These are phyloP conservation scores for Agrochola lychnidis DNA, from an alignment of 2,888 invertebrate genomes.

Conservation along the genomic window DNA sequence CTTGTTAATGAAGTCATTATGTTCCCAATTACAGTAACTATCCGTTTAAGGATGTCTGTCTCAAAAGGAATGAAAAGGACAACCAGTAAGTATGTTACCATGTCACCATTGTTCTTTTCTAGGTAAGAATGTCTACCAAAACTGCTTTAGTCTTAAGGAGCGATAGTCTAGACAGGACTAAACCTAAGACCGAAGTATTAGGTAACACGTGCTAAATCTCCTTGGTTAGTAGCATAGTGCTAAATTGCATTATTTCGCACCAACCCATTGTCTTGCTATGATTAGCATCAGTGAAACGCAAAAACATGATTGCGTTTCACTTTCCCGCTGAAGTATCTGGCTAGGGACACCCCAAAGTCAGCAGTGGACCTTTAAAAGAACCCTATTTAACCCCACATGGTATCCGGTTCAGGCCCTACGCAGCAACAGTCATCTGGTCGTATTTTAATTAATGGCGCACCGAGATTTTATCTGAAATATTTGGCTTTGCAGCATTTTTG, in stretches of 20 bases:
- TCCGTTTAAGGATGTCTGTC: conserved; percentile 15
- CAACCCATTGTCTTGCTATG: neutral
- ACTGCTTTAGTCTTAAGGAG: neutral
- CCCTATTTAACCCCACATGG: too few relatives aligned
- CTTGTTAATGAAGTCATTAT: conserved; percentile 38
- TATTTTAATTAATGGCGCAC: neutral
- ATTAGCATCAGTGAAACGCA: conserved; percentile 3
- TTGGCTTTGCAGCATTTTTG: conserved; percentile 37
- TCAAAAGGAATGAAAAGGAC: conserved; percentile 9
- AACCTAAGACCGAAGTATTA: neutral
- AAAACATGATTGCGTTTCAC: neutral
- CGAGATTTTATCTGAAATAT: conserved; percentile 23
- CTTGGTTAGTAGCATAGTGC: neutral
- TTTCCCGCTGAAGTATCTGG: neutral
- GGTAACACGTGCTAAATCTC: neutral
- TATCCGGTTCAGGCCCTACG: neutral
- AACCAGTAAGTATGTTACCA: conserved; percentile 16
- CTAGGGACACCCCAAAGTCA: too few relatives aligned
- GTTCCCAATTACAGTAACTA: conserved; percentile 19
- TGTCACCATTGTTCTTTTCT: conserved; percentile 8
- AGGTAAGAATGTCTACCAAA: neutral
- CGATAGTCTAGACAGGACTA: conserved; percentile 10
- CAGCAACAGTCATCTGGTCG: neutral
- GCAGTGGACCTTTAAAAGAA: neutral
- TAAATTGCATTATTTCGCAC: conserved; percentile 1